Percentiles rank a stretch among this genome's conserved stretches.
Evolutionary conservation across 1,140 invertebrate species (phyloP).

Genomic region (Lethrus apterus): DNA sequence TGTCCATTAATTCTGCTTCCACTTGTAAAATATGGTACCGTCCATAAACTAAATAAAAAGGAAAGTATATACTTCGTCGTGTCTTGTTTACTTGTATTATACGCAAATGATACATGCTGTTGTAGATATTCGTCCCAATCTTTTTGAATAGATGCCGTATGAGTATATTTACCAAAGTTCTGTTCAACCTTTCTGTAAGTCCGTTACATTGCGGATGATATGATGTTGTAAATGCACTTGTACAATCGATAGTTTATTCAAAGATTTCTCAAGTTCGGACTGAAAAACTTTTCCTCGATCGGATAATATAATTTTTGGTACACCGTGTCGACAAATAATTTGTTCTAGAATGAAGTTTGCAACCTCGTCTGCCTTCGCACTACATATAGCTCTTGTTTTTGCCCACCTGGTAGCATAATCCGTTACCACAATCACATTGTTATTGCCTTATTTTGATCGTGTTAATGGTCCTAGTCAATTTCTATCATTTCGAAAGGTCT

Average conservation of each 20-base stretch:
- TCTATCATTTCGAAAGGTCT: constrained; percentile 19
- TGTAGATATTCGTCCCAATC: constrained; percentile 21
- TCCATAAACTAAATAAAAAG: too few relatives aligned
- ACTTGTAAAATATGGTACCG: too few relatives aligned
- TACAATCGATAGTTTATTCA: too few relatives aligned
- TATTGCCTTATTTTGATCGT: constrained; percentile 21
- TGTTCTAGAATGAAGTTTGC: constrained; percentile 25
- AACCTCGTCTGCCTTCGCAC: constrained; percentile 12
- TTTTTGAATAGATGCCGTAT: constrained; percentile 21
- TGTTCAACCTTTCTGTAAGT: constrained; percentile 33
- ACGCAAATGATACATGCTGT: constrained; percentile 24
- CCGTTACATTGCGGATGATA: constrained; percentile 36
- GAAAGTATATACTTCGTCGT: too few relatives aligned
- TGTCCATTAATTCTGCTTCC: too few relatives aligned
- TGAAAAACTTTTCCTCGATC: constrained; percentile 24
- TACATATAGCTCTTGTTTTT: constrained; percentile 20
- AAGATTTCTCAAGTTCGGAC: constrained; percentile 27
- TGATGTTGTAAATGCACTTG: constrained; percentile 26
- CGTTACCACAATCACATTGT: constrained; percentile 25
- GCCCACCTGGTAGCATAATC: constrained; percentile 29
- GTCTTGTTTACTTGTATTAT: constrained; percentile 21
- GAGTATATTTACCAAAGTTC: constrained; percentile 24
- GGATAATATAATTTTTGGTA: constrained; percentile 19
- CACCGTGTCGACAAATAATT: constrained; percentile 26
- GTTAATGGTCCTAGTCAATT: constrained; percentile 28